phyloP scores from a whole-genome alignment of 2,797 vertebrate species.

The Rhynchotus rufescens region DNA sequence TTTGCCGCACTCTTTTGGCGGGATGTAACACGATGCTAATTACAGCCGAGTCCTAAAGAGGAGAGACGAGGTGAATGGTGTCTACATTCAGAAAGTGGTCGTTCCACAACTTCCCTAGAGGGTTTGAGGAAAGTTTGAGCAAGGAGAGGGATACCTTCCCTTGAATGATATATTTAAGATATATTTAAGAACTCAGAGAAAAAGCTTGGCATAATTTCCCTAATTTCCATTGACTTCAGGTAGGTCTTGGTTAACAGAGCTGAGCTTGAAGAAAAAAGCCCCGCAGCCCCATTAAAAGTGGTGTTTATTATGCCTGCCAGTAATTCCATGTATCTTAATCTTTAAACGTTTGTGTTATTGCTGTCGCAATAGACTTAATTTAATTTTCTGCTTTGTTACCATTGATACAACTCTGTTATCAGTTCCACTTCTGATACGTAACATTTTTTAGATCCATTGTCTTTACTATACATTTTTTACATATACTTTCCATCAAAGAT shows the following conservation, averaged over 20 bases:
- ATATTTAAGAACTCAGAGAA: background rate
- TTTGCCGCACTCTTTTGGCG: background rate
- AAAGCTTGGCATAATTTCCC: background rate
- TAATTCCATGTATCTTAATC: background rate
- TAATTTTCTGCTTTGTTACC: background rate
- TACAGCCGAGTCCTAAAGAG: background rate
- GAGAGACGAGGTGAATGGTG: background rate
- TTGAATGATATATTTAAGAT: background rate
- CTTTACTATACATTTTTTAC: background rate
- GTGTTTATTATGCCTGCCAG: background rate
- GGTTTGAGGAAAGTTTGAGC: background rate
- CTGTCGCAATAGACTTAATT: background rate
- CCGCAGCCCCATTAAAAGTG: background rate
- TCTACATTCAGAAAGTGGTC: background rate
- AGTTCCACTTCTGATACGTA: background rate
- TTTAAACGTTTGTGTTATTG: background rate
- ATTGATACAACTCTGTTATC: background rate
- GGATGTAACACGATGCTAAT: background rate
- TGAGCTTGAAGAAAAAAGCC: background rate
- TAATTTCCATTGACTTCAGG: accelerated
- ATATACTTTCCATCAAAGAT: background rate
- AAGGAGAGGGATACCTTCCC: background rate
- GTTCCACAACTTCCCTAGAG: background rate
- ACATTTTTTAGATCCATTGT: background rate
- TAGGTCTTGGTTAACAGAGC: background rate